Base-by-base conservation (phyloP, 2,888 invertebrate genomes). In the Octonoba sinensis region DNA sequence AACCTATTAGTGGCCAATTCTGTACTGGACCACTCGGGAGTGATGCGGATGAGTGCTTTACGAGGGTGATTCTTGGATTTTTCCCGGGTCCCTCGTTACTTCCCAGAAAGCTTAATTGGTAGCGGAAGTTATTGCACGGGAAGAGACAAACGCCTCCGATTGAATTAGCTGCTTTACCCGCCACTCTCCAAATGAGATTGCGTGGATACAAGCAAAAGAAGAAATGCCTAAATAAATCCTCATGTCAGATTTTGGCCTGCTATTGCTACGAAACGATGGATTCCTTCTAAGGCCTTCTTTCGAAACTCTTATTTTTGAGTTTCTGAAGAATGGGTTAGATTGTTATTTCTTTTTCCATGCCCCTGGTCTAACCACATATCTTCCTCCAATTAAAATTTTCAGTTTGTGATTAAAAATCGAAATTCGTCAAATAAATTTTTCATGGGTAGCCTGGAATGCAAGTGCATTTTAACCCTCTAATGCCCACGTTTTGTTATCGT, bases 101-200 rank as follows among this genome's bases (percentile, higher is more conserved):
- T 59, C 49, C 70, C 59, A 57, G 36, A 54, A 46, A 36, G 46
- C 79, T 73, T 79, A 79, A 79, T 79, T 73, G 79, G 73, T 56
- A 54, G 79, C 72, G 79, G 79, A 79, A 79, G 79, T 79, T 73
- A 79, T 73, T 79, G 73, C 72, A 73, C 54, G 60, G 44, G 49
- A 65, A 64, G 59, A 78, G 78, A 72, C 78, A 78, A 72, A 72
- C 66, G 67, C 72, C 73, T 57, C 46, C 79, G 79, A 79, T 79
- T 79, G 73, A 73, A 79, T 79, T 79, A 79, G 67, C 65, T 54
- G 51, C 72, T 51, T 51, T 20, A 64, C 65, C 76, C 64, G 60
- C 79, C 59, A 73, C 44, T 67, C 67, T 67, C 72, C 62, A 79
- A 79, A 79, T 79, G 79, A 79, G 73, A 79, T 72, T 59, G 67